Evolutionary conservation across 1,140 invertebrate genomes (phyloP).

Genomic region (Zaprionus ornatus): DNA sequence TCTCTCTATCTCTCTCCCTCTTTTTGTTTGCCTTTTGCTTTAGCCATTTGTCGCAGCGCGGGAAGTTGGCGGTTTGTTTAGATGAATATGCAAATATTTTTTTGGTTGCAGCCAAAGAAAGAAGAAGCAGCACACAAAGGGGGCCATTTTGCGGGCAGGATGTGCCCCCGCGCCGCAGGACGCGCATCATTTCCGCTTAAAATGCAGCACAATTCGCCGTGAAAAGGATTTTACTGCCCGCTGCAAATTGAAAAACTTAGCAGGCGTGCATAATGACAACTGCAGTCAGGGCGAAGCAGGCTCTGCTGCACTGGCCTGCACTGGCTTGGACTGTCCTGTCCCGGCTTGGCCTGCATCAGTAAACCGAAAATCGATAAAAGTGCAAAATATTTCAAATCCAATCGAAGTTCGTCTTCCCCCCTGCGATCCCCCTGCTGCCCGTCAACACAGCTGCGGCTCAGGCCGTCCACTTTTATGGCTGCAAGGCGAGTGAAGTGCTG

Average conservation of each 20-base stretch:
- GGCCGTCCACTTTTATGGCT: conserved; percentile 63
- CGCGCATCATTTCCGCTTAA: conserved; percentile 79
- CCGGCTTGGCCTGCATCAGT: conserved; percentile 65
- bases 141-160: conserved; percentile 73
- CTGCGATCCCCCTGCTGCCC: neutral
- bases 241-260: conserved; percentile 43
- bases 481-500: conserved; percentile 28
- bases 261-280: conserved; percentile 62
- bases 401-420: conserved; percentile 29
- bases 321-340: conserved; percentile 10
- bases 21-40: conserved; percentile 45
- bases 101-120: conserved; percentile 38
- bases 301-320: neutral
- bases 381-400: conserved; percentile 78
- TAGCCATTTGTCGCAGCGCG: conserved; percentile 59
- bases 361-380: conserved; percentile 73
- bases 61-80: conserved; percentile 78
- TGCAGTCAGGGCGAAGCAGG: conserved; percentile 7
- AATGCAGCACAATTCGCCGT: conserved; percentile 80
- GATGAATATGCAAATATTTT: conserved; percentile 82
- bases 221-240: conserved; percentile 61
- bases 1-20: conserved; percentile 18
- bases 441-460: conserved; percentile 27
- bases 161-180: conserved; percentile 77
- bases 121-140: neutral